phyloP scores from a whole-genome alignment of 2,113 vertebrate species.

The Silurus meridionalis region DNA sequence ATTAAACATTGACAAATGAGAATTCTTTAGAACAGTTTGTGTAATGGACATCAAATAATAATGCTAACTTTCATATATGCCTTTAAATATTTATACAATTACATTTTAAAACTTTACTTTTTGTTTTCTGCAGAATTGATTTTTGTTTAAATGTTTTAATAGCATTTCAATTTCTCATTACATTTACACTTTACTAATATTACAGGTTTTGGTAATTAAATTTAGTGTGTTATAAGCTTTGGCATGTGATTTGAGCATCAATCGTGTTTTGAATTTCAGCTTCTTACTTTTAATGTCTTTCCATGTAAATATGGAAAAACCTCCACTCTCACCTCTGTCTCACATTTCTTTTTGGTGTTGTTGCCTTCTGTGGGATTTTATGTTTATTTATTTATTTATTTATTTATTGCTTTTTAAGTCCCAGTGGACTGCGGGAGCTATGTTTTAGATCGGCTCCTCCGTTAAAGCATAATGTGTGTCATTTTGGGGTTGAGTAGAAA shows the following conservation, averaged over 20 bases:
- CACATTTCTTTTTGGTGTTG: not conserved
- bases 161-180: not conserved
- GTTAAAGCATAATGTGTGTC: slow-evolving; percentile 60
- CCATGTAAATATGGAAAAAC: not conserved
- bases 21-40: not conserved
- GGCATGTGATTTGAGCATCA: not conserved
- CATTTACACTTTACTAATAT: not conserved
- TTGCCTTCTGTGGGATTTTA: not conserved
- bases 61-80: not conserved
- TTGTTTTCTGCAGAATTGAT: not conserved
- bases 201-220: not conserved
- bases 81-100: not conserved
- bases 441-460: slow-evolving; percentile 48
- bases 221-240: not conserved
- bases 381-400: slow-evolving; percentile 37
- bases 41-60: not conserved
- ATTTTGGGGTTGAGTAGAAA: slow-evolving; percentile 63
- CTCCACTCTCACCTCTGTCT: not conserved
- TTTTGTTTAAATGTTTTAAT: slow-evolving; percentile 8
- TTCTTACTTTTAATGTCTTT: not conserved
- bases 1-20: not conserved
- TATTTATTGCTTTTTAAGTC: slow-evolving; percentile 29
- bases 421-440: slow-evolving; percentile 36
- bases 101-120: too few relatives aligned
- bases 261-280: not conserved